Conservation (phyloP, 30 jellyfish, hydroid and myxozoan genomes). For the Turritopsis rubra region DNA sequence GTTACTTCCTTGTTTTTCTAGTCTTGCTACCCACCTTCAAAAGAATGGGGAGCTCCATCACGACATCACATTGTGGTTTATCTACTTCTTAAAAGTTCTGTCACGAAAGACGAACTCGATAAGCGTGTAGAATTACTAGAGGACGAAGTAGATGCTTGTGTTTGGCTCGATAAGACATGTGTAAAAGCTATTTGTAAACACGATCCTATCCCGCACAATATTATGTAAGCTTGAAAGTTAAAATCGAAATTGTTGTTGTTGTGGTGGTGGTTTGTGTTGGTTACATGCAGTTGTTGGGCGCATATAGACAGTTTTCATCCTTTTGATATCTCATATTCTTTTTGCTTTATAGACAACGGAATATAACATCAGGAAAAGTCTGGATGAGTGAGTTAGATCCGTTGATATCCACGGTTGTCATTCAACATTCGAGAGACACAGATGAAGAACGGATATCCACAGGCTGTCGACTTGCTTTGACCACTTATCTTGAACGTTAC, state of each 20-base stretch:
- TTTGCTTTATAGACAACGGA: background rate
- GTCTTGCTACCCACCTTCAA: constrained; percentile 63
- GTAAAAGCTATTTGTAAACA: background rate
- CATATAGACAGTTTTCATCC: too few relatives aligned
- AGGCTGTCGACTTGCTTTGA: background rate
- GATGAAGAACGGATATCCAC: background rate
- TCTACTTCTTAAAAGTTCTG: constrained; percentile 31
- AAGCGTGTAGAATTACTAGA: constrained; percentile 37
- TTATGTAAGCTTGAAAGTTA: background rate
- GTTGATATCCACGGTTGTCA: background rate
- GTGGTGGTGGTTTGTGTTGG: too few relatives aligned
- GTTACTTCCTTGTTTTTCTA: constrained; percentile 7
- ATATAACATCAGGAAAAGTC: background rate
- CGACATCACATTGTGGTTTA: constrained; percentile 62
- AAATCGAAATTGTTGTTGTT: too few relatives aligned
- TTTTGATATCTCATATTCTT: background rate
- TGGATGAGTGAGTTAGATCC: background rate
- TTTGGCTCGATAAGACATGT: constrained; percentile 35
- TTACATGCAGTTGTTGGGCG: too few relatives aligned
- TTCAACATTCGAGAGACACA: too few relatives aligned
- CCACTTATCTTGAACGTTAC: background rate
- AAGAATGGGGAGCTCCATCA: constrained; percentile 51
- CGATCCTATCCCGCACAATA: background rate
- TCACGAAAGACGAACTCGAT: constrained; percentile 32
- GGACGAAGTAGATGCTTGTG: constrained; percentile 67